Evolutionary conservation across 2,888 invertebrate species (phyloP).

Genomic region (Microdon myrmicae): DNA sequence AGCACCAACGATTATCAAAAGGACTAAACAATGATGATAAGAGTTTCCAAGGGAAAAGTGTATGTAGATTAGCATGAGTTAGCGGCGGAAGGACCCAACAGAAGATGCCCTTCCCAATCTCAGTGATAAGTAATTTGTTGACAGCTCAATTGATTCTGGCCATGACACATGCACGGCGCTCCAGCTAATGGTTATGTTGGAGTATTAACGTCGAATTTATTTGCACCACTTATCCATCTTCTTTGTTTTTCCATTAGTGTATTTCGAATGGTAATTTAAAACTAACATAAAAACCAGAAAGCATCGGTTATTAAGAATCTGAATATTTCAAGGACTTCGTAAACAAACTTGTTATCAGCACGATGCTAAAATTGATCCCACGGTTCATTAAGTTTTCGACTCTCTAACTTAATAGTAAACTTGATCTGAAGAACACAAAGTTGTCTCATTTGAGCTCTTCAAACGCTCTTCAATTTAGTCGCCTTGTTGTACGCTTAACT

Average conservation of each 20-base stretch:
- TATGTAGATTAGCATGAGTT: too few species aligned
- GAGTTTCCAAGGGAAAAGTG: slow-evolving; percentile 1
- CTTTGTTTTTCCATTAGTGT: background rate
- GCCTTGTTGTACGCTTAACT: background rate
- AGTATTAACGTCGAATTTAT: slow-evolving; percentile 29
- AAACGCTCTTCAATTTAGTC: background rate
- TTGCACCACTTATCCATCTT: slow-evolving; percentile 22
- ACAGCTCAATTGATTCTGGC: slow-evolving; percentile 25
- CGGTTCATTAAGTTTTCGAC: slow-evolving; percentile 26
- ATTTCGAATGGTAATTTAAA: slow-evolving; percentile 21
- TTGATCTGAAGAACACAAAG: slow-evolving; percentile 10
- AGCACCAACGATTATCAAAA: slow-evolving; percentile 27
- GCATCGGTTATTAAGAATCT: slow-evolving; percentile 9
- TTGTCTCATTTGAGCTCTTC: too few species aligned
- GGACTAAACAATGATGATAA: slow-evolving; percentile 48
- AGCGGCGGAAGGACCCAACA: background rate
- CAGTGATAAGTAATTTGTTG: slow-evolving; percentile 28
- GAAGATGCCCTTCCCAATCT: slow-evolving; percentile 17
- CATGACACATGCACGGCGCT: too few species aligned
- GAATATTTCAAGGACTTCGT: slow-evolving; percentile 7
- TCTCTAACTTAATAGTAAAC: slow-evolving; percentile 2
- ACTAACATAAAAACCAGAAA: slow-evolving; percentile 28
- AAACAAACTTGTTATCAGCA: slow-evolving; percentile 3
- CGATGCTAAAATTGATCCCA: slow-evolving; percentile 3
- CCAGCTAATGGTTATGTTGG: too few species aligned